Conservation (phyloP, 2,113 vertebrate species). For the Tauraco erythrolophus region DNA sequence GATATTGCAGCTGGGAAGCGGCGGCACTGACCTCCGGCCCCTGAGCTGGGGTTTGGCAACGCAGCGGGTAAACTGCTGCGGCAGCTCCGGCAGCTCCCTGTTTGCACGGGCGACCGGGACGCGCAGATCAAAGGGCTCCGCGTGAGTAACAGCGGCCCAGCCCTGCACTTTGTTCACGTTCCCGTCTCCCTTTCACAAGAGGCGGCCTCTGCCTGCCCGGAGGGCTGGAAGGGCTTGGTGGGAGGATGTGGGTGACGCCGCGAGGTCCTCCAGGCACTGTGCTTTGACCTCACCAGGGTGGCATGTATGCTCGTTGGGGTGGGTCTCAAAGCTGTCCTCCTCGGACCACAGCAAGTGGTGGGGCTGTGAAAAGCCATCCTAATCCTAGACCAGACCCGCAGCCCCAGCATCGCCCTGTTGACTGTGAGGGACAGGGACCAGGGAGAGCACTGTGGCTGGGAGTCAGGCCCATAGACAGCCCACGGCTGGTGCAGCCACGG, state of each 20-base stretch:
- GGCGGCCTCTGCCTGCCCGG: slow-evolving; percentile 44
- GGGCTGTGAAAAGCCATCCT: background rate
- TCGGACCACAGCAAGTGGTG: fast-evolving
- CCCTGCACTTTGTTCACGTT: slow-evolving; percentile 29
- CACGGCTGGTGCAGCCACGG: fast-evolving
- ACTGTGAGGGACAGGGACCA: fast-evolving
- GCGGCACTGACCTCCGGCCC: slow-evolving; percentile 46
- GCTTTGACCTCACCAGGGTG: background rate
- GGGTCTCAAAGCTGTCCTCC: background rate
- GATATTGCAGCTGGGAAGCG: background rate
- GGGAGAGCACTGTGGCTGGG: background rate
- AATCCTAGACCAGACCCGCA: background rate
- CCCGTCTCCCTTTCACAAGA: slow-evolving; percentile 46
- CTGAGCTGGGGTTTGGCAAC: background rate
- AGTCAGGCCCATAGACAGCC: background rate
- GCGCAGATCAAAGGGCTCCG: slow-evolving; percentile 62
- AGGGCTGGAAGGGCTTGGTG: background rate
- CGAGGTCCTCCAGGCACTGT: background rate
- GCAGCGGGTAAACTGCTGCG: background rate
- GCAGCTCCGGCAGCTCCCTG: slow-evolving; percentile 62
- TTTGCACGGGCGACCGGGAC: slow-evolving; percentile 40
- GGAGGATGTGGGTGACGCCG: background rate
- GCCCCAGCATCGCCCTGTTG: background rate
- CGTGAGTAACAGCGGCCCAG: slow-evolving; percentile 38
- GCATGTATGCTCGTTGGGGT: background rate